Evolutionary conservation across 2,797 vertebrate genomes (phyloP).

Genomic region (Microctenopoma steveboyesi): DNA sequence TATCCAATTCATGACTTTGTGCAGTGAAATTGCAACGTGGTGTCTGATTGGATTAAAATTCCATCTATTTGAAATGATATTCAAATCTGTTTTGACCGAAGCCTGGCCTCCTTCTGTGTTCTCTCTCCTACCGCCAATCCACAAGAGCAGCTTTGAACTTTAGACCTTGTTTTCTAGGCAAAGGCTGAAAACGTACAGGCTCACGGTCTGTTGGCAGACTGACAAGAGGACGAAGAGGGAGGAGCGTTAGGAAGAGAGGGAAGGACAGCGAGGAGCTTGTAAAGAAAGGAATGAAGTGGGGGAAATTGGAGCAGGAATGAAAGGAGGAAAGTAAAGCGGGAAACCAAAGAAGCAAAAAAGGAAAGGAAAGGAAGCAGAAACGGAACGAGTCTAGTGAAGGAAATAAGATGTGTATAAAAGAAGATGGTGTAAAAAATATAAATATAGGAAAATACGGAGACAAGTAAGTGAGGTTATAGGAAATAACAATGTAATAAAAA

Average conservation of each 20-base stretch:
- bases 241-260: conserved; percentile 48
- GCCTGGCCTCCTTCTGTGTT: conserved; percentile 45
- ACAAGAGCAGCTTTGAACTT: conserved; percentile 79
- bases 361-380: neutral
- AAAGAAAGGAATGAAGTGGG: conserved; percentile 75
- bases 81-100: conserved; percentile 52
- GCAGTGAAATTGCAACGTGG: conserved; percentile 5
- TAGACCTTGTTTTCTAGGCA: conserved; percentile 80
- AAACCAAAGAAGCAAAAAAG: conserved; percentile 6
- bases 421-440: conserved; percentile 3
- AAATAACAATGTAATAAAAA: conserved; percentile 1
- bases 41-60: conserved; percentile 50
- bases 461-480: neutral
- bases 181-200: conserved; percentile 75
- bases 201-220: conserved; percentile 63
- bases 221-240: conserved; percentile 53
- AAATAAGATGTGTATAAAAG: neutral
- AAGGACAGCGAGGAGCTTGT: conserved; percentile 72
- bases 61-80: conserved; percentile 42
- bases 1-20: conserved; percentile 7
- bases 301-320: conserved; percentile 60
- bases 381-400: neutral
- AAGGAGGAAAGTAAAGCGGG: conserved; percentile 32
- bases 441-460: neutral
- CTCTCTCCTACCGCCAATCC: conserved; percentile 60